Evolutionary conservation across 2,113 vertebrate genomes (phyloP).

Genomic region (Sceloporus tristichus): DNA sequence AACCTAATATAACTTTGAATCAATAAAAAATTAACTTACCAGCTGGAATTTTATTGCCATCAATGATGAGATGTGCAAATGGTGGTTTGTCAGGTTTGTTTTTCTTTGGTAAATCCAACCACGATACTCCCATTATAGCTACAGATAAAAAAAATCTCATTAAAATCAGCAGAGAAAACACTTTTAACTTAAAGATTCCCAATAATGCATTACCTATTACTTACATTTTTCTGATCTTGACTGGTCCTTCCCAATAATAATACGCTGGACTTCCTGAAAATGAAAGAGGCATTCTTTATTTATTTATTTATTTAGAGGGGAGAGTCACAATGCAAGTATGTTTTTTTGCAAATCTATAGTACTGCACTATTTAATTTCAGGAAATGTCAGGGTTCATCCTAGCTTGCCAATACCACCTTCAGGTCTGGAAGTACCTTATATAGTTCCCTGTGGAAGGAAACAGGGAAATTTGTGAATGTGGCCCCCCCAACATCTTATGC

Average conservation of each 20-base stretch:
- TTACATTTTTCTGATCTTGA: constrained; percentile 79
- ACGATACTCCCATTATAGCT: constrained; percentile 74
- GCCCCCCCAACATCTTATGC: neutral
- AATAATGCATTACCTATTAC: neutral
- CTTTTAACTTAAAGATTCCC: neutral
- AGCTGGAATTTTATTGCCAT: constrained; percentile 77
- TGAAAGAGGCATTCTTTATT: constrained; percentile 42
- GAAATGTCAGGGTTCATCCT: neutral
- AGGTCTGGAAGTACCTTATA: neutral
- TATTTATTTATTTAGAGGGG: too few relatives aligned
- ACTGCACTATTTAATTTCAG: neutral
- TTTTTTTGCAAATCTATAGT: neutral
- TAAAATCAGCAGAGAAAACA: constrained; percentile 41
- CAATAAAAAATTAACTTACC: constrained; percentile 71
- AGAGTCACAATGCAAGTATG: neutral
- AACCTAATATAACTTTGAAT: neutral
- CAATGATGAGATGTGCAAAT: constrained; percentile 84
- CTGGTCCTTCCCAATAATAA: constrained; percentile 62
- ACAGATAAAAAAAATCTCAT: constrained; percentile 65
- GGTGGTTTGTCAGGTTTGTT: constrained; percentile 74
- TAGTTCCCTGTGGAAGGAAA: too few relatives aligned
- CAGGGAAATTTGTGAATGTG: neutral
- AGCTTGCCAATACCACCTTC: neutral
- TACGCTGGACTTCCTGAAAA: constrained; percentile 80
- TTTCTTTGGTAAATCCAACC: constrained; percentile 71